These are phyloP conservation scores for Macrotis lagotis DNA, from an alignment of 2,113 vertebrate species.

Conservation along the genomic window DNA sequence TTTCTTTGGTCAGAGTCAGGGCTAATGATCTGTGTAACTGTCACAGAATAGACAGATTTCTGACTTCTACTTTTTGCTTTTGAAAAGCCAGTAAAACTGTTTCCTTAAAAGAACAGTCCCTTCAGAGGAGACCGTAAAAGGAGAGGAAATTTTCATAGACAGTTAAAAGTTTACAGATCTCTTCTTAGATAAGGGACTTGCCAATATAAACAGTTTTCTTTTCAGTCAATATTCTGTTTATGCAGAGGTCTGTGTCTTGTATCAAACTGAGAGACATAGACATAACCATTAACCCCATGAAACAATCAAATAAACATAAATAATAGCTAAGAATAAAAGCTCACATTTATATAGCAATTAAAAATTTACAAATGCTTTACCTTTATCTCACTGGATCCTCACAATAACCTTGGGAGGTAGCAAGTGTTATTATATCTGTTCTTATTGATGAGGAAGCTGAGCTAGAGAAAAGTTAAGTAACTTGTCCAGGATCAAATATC, in stretches of 20 bases:
- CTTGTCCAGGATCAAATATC: background rate
- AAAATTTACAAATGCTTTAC: background rate
- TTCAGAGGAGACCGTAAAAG: constrained; percentile 29
- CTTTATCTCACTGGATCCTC: background rate
- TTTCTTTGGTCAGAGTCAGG: background rate
- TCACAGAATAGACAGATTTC: background rate
- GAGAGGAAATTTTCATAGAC: background rate
- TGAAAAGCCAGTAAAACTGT: constrained; percentile 9
- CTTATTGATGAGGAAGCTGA: background rate
- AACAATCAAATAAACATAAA: background rate
- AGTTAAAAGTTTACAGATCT: background rate
- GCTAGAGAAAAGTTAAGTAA: background rate
- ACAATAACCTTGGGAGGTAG: background rate
- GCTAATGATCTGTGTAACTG: background rate
- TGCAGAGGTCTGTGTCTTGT: background rate
- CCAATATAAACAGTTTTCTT: background rate
- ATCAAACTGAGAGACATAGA: background rate
- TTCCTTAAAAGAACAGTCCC: background rate
- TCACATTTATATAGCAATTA: background rate
- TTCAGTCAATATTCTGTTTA: constrained; percentile 16
- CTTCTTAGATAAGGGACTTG: constrained; percentile 24
- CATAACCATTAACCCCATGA: background rate
- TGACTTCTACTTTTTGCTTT: background rate
- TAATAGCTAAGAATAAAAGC: background rate
- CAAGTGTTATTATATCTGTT: background rate